These are phyloP conservation scores for Arion vulgaris DNA, from an alignment of 1,140 invertebrate genomes.

Conservation along the genomic window DNA sequence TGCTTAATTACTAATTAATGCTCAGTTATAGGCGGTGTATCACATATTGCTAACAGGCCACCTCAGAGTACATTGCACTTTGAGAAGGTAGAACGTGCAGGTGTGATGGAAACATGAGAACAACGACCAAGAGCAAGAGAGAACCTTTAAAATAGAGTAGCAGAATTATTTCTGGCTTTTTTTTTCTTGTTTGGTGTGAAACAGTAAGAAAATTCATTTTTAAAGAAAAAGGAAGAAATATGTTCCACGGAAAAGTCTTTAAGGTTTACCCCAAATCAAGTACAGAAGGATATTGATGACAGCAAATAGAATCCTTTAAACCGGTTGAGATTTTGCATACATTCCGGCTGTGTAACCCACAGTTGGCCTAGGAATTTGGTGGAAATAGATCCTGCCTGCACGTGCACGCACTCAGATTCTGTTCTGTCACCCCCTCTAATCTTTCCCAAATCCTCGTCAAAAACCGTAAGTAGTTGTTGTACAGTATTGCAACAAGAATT, in stretches of 20 bases:
- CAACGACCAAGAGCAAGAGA: not conserved
- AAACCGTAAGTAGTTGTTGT: no score
- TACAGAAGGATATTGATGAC: slow-evolving; percentile 6
- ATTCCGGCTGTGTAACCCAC: slow-evolving; percentile 11
- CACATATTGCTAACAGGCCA: no score
- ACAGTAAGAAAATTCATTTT: no score
- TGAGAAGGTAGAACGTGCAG: not conserved
- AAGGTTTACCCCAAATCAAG: no score
- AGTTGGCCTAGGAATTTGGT: slow-evolving; percentile 5
- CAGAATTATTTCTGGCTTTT: not conserved
- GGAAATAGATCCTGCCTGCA: slow-evolving; percentile 16
- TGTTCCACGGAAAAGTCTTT: no score
- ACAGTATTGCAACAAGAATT: no score
- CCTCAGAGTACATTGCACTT: no score
- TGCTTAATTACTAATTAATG: no score
- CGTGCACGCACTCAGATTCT: slow-evolving; percentile 11
- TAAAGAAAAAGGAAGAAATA: no score
- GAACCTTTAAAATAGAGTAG: not conserved
- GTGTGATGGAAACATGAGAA: not conserved
- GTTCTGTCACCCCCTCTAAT: slow-evolving; percentile 2
- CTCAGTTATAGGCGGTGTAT: no score
- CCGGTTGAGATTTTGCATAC: not conserved
- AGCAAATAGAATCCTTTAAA: not conserved
- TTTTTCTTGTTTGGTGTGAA: no score
- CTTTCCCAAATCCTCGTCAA: not conserved